Evolutionary conservation across 1,140 invertebrate genomes (phyloP), one percentile per base, ranked within the genome.

Genomic region (Asobara japonica): DNA sequence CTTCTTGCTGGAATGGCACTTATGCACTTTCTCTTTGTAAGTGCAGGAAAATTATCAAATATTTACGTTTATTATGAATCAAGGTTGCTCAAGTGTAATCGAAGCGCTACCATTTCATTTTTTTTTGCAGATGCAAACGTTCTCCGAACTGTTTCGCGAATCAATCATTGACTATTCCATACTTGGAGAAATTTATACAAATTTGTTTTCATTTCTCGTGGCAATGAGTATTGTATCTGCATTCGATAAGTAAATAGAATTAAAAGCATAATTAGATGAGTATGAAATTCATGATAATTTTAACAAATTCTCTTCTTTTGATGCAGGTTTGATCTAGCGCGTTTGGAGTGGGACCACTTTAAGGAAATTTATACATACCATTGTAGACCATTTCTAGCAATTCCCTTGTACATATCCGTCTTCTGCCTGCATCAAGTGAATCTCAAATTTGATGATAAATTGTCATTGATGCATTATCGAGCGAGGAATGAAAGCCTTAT

Each of bases 1-100:
- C 77, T 87, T 36, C 71, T 87, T 4, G 84, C 81, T 25, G 86
- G 86, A 56, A 85, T 87, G 77, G 80, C 85, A 10, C 66, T 87
- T 4, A 76, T 86, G 74, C 87, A 88, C 67, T 79, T 87, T 13
- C 79, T 86, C 60, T 73, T 86, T 74, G 86, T 85, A 60, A 77
- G 75, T 77, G 11, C 18, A 65, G 13, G 33, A 64, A 62, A 20
- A 67, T 31, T 48, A 31, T 62, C 11, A n/a, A 33, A 38, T 18
- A 45, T 65, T 73, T 30, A 62, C 16, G n/a, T 71, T 73, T 61
- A 51, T 65, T 31, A 27, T 7, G 29, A 3, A 62, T 62, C 45
- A 71, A 16, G n/a, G n/a, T 18, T 11, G 41, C 18, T 45, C 7
- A 5, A 45, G n/a, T 45, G n/a, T n/a, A n/a, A n/a, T n/a, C n/a